Evolutionary conservation across 2,797 vertebrate genomes (phyloP), one percentile per base, ranked within the genome.

Genomic region (Sphenopsis melanotis): DNA sequence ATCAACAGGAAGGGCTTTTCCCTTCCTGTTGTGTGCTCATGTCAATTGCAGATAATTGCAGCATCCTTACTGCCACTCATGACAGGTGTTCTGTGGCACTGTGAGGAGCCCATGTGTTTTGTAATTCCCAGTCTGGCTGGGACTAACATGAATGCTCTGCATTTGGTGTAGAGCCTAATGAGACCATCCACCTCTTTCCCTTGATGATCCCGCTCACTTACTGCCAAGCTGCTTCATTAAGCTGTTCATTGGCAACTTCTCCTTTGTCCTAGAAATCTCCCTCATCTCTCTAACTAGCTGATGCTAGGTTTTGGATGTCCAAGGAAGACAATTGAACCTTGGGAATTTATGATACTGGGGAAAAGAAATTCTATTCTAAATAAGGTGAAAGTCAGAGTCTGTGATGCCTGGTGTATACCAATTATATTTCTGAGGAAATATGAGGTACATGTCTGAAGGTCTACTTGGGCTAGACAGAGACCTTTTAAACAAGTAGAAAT

Each of bases 81-180:
- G 60, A 24, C 79, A 83, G n/a, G 36, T 65, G 42, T 16, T 84
- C 37, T 63, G 41, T 4, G 4, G 17, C 6, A 7, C 47, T 49
- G 15, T 29, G 53, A 83, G 21, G 26, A 90, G 13, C 12, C 29
- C 42, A 39, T 37, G 23, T 66, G 79, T 52, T 71, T 68, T 55
- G 9, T 34, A 77, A 77, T 74, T 93, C 85, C 29, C 19, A 52
- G 6, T 49, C 39, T 85, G 56, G 49, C 52, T 91, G 49, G 15
- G 18, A 47, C 19, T 76, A 59, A 55, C 27, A 77, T 36, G 41
- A 87, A 63, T 66, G 29, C 23, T 85, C 76, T 77, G 18, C 24
- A 46, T 87, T 91, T 94, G 79, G 47, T 91, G 27, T 42, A 46
- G 8, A 77, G 68, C 72, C 90, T 88, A 86, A 95, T 91, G 85